These are phyloP conservation scores for Oncopeltus fasciatus DNA, from an alignment of 1,140 invertebrate species.

Conservation along the genomic window DNA sequence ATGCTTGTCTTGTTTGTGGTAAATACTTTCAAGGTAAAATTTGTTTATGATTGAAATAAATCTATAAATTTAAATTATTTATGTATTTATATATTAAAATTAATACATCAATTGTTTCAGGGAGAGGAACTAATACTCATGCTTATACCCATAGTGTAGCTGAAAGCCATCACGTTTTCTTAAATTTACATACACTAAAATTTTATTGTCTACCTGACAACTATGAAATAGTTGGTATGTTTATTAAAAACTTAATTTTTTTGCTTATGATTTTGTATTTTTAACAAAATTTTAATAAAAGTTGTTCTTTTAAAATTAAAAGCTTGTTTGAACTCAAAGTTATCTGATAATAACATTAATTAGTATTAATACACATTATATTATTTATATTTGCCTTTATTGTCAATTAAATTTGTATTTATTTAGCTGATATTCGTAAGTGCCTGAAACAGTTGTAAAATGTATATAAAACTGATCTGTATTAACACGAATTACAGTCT, in stretches of 20 bases:
- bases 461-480: too few relatives aligned
- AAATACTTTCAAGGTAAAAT: slow-evolving; percentile 87
- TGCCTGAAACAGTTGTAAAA: too few relatives aligned
- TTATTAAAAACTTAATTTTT: background rate
- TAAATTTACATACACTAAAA: slow-evolving; percentile 92
- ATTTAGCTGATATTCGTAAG: too few relatives aligned
- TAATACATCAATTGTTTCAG: slow-evolving; percentile 35
- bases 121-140: slow-evolving; percentile 92
- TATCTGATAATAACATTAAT: too few relatives aligned
- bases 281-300: too few relatives aligned
- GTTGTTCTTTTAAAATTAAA: too few relatives aligned
- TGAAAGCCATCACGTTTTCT: slow-evolving; percentile 92
- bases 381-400: too few relatives aligned
- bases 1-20: slow-evolving; percentile 98
- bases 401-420: too few relatives aligned
- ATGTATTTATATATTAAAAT: background rate
- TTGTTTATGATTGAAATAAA: background rate
- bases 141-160: slow-evolving; percentile 97
- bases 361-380: too few relatives aligned
- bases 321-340: too few relatives aligned
- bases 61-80: background rate
- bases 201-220: slow-evolving; percentile 99
- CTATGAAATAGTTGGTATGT: slow-evolving; percentile 91
- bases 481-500: too few relatives aligned
- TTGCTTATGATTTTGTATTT: background rate